Evolutionary conservation across 2,888 invertebrate genomes (phyloP).

Genomic region (Caenorhabditis macrosperma): DNA sequence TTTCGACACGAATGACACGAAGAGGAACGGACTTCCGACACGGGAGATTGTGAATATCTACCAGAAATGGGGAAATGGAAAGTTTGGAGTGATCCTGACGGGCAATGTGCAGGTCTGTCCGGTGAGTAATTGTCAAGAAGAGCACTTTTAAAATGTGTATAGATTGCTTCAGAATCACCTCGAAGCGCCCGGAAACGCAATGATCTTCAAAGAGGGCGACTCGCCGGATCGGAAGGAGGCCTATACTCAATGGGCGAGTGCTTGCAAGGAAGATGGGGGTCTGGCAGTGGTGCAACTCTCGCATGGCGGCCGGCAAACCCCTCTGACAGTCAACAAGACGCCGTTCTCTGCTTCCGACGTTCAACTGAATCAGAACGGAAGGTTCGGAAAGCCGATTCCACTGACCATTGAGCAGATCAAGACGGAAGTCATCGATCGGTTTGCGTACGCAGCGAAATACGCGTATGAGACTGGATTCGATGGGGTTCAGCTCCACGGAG

Average conservation of each 20-base stretch:
- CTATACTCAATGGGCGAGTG: constrained; percentile 35
- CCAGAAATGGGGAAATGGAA: constrained; percentile 67
- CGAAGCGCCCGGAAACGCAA: constrained; percentile 33
- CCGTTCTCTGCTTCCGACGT: constrained; percentile 71
- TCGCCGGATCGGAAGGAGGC: constrained; percentile 12
- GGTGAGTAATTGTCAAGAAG: no score
- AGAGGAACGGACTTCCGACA: constrained; percentile 58
- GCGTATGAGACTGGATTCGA: constrained; percentile 67
- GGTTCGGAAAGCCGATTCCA: constrained; percentile 66
- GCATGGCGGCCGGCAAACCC: constrained; percentile 69
- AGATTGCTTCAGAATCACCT: constrained; percentile 32
- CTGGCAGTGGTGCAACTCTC: constrained; percentile 61
- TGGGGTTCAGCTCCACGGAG: constrained; percentile 69
- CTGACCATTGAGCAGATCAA: constrained; percentile 70
- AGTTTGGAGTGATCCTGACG: constrained; percentile 68
- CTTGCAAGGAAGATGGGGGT: constrained; percentile 60
- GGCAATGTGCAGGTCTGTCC: constrained; percentile 57
- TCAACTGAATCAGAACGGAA: constrained; percentile 41
- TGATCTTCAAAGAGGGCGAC: constrained; percentile 35
- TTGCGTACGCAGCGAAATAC: constrained; percentile 62
- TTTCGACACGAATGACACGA: constrained; percentile 14
- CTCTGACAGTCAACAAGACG: constrained; percentile 55
- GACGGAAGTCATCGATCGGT: constrained; percentile 69
- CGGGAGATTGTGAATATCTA: constrained; percentile 54
- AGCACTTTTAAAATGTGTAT: no score